phyloP scores from a whole-genome alignment of 1,140 invertebrate genomes.

The Drosophila micromelanica region DNA sequence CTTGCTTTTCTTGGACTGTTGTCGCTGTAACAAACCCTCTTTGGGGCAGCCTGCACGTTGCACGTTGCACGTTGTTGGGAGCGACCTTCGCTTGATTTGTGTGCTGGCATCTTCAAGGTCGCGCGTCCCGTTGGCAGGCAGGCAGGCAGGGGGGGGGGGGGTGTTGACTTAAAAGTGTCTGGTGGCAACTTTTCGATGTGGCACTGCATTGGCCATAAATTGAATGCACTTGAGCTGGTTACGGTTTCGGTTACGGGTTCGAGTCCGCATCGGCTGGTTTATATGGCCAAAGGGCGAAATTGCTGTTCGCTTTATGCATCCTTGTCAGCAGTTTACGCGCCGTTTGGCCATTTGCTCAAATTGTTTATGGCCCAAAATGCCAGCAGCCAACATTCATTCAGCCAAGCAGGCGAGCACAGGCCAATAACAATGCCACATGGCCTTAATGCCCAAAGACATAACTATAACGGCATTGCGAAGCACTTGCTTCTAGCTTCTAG shows the following conservation, averaged over 20 bases:
- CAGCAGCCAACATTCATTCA: not conserved
- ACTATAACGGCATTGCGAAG: not conserved
- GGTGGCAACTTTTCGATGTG: not conserved
- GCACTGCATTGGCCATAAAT: conserved; percentile 39
- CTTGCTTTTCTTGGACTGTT: too few relatives aligned
- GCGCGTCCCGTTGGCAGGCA: conserved; percentile 7
- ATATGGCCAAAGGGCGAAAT: conserved; percentile 45
- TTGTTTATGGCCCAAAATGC: conserved; percentile 62
- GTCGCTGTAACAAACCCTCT: too few relatives aligned
- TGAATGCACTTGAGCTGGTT: conserved; percentile 41
- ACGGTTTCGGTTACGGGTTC: not conserved
- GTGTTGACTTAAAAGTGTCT: not conserved
- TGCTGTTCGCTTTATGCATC: conserved; percentile 17
- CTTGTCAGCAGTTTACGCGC: conserved; percentile 55
- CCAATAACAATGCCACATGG: conserved; percentile 3
- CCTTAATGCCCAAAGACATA: conserved; percentile 12
- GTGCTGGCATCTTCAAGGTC: conserved; percentile 19
- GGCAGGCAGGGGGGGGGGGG: too few relatives aligned
- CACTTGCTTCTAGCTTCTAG: not conserved
- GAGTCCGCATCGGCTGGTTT: conserved; percentile 37
- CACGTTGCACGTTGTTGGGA: conserved; percentile 2
- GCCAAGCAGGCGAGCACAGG: not conserved
- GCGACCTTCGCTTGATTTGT: conserved; percentile 32
- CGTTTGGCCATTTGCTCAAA: conserved; percentile 49
- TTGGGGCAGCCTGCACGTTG: not conserved